Conservation (phyloP, 2,888 invertebrate genomes). For the Heliconius charithonia region DNA sequence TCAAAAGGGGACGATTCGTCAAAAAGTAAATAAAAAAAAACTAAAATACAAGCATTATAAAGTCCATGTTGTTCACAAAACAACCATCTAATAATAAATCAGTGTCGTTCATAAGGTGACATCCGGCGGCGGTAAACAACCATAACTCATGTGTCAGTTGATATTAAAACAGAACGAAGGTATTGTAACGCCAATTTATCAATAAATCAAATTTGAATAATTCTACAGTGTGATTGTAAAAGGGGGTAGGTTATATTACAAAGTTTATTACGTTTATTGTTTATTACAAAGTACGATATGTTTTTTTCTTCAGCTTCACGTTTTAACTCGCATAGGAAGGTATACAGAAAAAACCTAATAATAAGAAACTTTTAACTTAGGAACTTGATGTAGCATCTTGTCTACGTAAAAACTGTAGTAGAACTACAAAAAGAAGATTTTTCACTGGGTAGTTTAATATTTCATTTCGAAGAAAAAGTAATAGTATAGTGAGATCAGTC, state of each 20-base stretch:
- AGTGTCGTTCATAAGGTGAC: slow-evolving; percentile 24
- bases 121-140: slow-evolving; percentile 23
- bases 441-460: too few relatives aligned
- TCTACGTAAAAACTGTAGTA: too few relatives aligned
- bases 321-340: accelerated
- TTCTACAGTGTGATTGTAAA: background rate
- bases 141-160: slow-evolving; percentile 23
- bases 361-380: background rate
- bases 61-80: slow-evolving; percentile 2
- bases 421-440: too few relatives aligned
- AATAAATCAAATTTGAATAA: slow-evolving; percentile 5
- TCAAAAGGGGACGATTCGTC: background rate
- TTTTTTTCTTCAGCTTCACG: background rate
- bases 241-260: background rate
- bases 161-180: slow-evolving; percentile 24
- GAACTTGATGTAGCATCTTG: too few relatives aligned
- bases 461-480: too few relatives aligned
- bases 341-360: background rate
- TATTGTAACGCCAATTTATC: slow-evolving; percentile 8
- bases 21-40: background rate
- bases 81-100: slow-evolving; percentile 23
- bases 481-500: too few relatives aligned
- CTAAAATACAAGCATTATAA: background rate
- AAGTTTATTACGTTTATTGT: too few relatives aligned
- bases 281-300: background rate